Evolutionary conservation across 2,888 invertebrate species (phyloP).

Genomic region (Pemphredon lugubris): DNA sequence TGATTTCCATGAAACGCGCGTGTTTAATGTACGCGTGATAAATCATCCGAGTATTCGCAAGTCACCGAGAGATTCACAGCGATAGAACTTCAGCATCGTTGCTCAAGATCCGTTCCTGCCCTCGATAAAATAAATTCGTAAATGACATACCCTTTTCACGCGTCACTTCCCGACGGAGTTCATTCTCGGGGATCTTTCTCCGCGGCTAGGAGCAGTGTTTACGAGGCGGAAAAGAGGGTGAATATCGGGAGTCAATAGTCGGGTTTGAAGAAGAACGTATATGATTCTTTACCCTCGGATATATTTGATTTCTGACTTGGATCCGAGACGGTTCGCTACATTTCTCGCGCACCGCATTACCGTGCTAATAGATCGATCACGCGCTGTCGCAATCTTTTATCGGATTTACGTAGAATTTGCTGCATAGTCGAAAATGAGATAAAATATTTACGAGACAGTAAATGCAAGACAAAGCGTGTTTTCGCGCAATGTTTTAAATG

Average conservation of each 20-base stretch:
- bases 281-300: constrained; percentile 36
- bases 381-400: too few relatives aligned
- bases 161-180: constrained; percentile 54
- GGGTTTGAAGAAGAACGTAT: constrained; percentile 20
- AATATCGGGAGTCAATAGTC: constrained; percentile 46
- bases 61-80: constrained; percentile 23
- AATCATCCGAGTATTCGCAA: constrained; percentile 19
- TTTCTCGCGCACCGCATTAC: background rate
- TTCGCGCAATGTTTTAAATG: too few relatives aligned
- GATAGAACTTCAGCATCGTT: constrained; percentile 28
- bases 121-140: constrained; percentile 62
- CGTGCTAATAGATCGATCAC: background rate
- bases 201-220: constrained; percentile 48
- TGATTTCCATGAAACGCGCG: too few relatives aligned
- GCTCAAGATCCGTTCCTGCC: constrained; percentile 26
- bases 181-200: constrained; percentile 28
- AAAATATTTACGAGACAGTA: too few relatives aligned
- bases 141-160: constrained; percentile 59
- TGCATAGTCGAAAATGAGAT: too few relatives aligned
- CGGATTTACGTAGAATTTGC: too few relatives aligned
- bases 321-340: constrained; percentile 6
- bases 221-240: constrained; percentile 61
- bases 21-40: constrained; percentile 24
- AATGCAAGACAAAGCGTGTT: too few relatives aligned
- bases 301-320: constrained; percentile 34